Percentiles rank a stretch among this genome's conserved stretches.
phyloP scores from a whole-genome alignment of 2,888 invertebrate genomes.

The Euplagia quadripunctaria region DNA sequence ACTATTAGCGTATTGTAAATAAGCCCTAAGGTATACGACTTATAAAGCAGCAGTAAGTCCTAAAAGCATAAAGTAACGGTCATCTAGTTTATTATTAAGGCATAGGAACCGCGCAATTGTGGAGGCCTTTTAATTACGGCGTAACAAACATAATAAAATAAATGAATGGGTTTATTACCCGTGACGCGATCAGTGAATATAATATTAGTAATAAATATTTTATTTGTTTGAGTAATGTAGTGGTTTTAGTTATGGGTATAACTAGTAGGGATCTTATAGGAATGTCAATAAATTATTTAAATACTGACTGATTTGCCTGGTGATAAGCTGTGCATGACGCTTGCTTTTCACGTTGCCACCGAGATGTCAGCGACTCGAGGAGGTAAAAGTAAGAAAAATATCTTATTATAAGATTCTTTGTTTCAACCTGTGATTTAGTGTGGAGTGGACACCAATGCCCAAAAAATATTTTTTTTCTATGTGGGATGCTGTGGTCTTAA shows the following conservation, averaged over 20 bases:
- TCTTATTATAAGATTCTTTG: too few species aligned
- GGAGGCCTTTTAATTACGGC: slow-evolving; percentile 31
- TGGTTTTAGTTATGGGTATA: slow-evolving; percentile 19
- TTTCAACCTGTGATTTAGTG: too few species aligned
- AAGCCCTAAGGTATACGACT: background rate
- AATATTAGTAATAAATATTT: slow-evolving; percentile 26
- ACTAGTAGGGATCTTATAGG: too few species aligned
- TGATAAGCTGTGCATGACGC: too few species aligned
- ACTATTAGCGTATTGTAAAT: slow-evolving; percentile 5
- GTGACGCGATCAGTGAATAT: slow-evolving; percentile 29
- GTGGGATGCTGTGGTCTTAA: too few species aligned
- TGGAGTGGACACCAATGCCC: too few species aligned
- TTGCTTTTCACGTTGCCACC: too few species aligned
- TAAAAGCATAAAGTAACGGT: background rate
- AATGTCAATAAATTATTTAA: slow-evolving; percentile 1
- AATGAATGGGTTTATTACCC: slow-evolving; percentile 41
- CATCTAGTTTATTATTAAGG: slow-evolving; percentile 9
- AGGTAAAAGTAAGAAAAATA: too few species aligned
- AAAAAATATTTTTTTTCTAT: too few species aligned
- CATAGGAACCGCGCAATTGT: slow-evolving; percentile 14
- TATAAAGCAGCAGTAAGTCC: background rate
- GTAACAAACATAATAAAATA: slow-evolving; percentile 36
- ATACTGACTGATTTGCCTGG: background rate
- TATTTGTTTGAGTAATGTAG: slow-evolving; percentile 33
- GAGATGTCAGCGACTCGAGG: too few species aligned